These are phyloP conservation scores for Hyperoplus immaculatus DNA, from an alignment of 2,797 vertebrate species.

Conservation along the genomic window DNA sequence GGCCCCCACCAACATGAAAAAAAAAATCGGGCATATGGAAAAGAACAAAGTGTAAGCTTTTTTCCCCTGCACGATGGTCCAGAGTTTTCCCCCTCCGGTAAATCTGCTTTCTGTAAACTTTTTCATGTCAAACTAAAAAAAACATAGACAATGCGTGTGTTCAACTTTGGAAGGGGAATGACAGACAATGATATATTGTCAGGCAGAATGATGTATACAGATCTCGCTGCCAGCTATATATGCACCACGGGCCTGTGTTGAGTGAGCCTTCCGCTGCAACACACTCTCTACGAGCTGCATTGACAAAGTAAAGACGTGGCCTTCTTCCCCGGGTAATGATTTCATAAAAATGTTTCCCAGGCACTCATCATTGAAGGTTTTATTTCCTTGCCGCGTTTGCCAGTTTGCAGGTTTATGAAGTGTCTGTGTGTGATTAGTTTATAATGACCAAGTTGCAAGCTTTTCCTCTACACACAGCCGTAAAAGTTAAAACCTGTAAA, in stretches of 20 bases:
- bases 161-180: slow-evolving; percentile 49
- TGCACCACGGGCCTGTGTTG: slow-evolving; percentile 23
- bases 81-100: slow-evolving; percentile 25
- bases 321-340: slow-evolving; percentile 67
- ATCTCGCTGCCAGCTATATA: slow-evolving; percentile 54
- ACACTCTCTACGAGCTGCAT: slow-evolving; percentile 48
- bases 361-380: slow-evolving; percentile 65
- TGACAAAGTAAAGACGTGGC: slow-evolving; percentile 74
- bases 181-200: slow-evolving; percentile 66
- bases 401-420: slow-evolving; percentile 75
- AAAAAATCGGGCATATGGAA: slow-evolving; percentile 64
- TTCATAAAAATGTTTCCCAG: slow-evolving; percentile 74
- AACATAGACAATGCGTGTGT: slow-evolving; percentile 51
- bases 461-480: slow-evolving; percentile 35
- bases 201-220: slow-evolving; percentile 57
- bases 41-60: slow-evolving; percentile 73
- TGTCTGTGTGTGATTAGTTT: slow-evolving; percentile 71
- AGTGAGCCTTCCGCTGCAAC: slow-evolving; percentile 51
- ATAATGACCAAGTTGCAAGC: slow-evolving; percentile 44
- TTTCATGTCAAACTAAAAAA: slow-evolving; percentile 46
- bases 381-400: slow-evolving; percentile 63
- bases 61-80: slow-evolving; percentile 66
- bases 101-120: slow-evolving; percentile 61
- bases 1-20: slow-evolving; percentile 56
- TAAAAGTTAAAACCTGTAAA: slow-evolving; percentile 42